These are phyloP conservation scores for Galerucella nymphaeae DNA, from an alignment of 2,888 invertebrate species.

Conservation along the genomic window DNA sequence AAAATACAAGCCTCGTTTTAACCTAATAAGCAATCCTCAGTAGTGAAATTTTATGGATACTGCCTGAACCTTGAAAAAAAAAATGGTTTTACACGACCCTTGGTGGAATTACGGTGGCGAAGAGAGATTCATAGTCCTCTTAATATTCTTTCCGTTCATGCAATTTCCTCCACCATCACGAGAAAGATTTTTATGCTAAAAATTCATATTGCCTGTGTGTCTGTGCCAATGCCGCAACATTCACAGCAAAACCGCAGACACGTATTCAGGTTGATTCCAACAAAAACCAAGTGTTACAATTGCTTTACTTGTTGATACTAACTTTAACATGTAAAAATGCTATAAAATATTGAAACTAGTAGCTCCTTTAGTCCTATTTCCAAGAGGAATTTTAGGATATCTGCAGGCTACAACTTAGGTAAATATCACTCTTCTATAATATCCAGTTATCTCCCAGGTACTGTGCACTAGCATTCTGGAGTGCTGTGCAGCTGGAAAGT, in stretches of 20 bases:
- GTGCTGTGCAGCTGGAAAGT: too few species aligned
- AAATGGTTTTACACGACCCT: slow-evolving; percentile 12
- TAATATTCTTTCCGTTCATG: slow-evolving; percentile 12
- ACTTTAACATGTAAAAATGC: too few species aligned
- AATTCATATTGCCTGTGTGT: slow-evolving; percentile 15
- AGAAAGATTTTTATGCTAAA: slow-evolving; percentile 20
- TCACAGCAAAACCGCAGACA: slow-evolving; percentile 1
- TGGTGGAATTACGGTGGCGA: background rate
- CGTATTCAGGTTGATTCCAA: background rate
- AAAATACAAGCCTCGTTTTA: background rate
- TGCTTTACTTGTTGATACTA: too few species aligned
- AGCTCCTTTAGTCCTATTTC: too few species aligned
- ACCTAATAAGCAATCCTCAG: background rate
- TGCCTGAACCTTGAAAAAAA: slow-evolving; percentile 6
- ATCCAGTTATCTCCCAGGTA: too few species aligned
- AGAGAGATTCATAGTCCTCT: slow-evolving; percentile 12
- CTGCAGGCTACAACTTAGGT: too few species aligned
- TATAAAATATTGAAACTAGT: too few species aligned
- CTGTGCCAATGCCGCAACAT: slow-evolving; percentile 20
- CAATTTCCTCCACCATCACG: slow-evolving; percentile 9
- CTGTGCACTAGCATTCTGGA: too few species aligned
- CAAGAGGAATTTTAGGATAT: too few species aligned
- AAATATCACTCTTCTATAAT: too few species aligned
- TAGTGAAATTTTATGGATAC: background rate
- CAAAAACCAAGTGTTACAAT: background rate